Evolutionary conservation across 2,113 vertebrate species (phyloP), one percentile per base, ranked within the genome.

Genomic region (Trogon melanurus): DNA sequence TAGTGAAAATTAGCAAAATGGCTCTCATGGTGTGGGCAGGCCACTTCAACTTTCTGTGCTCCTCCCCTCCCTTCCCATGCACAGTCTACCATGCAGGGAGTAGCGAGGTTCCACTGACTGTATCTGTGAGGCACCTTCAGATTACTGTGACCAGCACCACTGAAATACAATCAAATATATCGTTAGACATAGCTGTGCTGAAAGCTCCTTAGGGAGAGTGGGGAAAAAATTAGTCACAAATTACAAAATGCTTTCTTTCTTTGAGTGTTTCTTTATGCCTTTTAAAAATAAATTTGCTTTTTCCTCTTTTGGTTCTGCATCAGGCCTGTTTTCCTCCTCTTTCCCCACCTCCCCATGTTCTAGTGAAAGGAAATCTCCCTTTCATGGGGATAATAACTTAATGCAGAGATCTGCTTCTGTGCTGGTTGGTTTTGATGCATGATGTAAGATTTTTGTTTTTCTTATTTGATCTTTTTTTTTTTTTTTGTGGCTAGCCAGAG

Each of bases 361-460:
- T 56, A 66, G 29, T 62, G 56, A 85, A 83, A 82, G 38, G 34
- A 71, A 61, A 13, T 85, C 62, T 93, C 22, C 19, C n/a, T 80
- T 91, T 74, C 58, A 22, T 79, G 62, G 70, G 16, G n/a, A 38
- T 85, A 85, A 70, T 82, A 76, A 29, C 47, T 90, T 88, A 62
- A 79, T 85, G 54, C 84, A 88, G 71, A 79, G 82, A 76, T 32
- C 22, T 88, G 67, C 53, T 60, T 73, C 22, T 94, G 67, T 83
- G 41, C 47, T 88, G n/a, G 21, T 84, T 91, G 86, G 79, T 41
- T 83, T 91, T 90, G 60, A 90, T 61, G 10, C 26, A 18, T 74
- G 48, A 78, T 80, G 41, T 53, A 69, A 87, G 62, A 48, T 74
- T 85, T 90, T 86, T 71, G 26, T 78, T 95, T 91, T 60, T 94